Base-by-base conservation (phyloP, 2,113 vertebrate genomes). In the Heterotilapia buettikoferi region DNA sequence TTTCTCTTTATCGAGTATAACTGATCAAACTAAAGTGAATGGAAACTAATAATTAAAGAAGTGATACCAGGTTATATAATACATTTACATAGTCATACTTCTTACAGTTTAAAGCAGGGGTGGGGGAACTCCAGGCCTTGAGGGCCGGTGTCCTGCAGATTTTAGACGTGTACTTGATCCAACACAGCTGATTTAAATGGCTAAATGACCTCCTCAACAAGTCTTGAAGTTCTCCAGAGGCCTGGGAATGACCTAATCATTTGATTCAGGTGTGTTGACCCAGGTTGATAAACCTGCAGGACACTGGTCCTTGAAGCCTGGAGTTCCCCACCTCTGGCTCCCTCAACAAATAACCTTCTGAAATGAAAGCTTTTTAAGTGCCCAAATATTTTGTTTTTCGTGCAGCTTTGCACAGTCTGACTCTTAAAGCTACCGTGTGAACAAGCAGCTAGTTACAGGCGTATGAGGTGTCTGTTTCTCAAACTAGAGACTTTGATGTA, bases 101-200 rank as follows among this genome's bases (percentile, higher is more conserved):
- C 68, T 45, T 76, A 76, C 9, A 0, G 9, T 76, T 45, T 47
- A 26, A 6, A 76, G 59, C 16, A 36, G 31, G 31, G 31, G 18
- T 0, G 61, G 18, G 31, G 61, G 9, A 66, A 36, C 31, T 36
- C 18, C 18, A 36, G 61, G 61, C 2, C 0, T 36, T 0, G 0
- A 36, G 18, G 18, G 16, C 57, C 1, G 3, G 57, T 1, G 1
- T 63, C 29, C 59, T 63, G 29, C 29, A 36, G 31, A 31, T 66
- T 38, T 12, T 66, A 36, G 61, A 66, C 2, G 6, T 66, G 6
- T 66, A 12, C 61, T 66, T n/a, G 61, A 66, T 36, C 31, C 9
- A 66, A 36, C 57, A 61, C 9, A n/a, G 31, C 6, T 66, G 31
- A 66, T 66, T 36, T 36, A n/a, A 66, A 66, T 12, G 31, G 31